Base-by-base conservation (phyloP, 1,140 invertebrate genomes). In the Bradysia coprophila region DNA sequence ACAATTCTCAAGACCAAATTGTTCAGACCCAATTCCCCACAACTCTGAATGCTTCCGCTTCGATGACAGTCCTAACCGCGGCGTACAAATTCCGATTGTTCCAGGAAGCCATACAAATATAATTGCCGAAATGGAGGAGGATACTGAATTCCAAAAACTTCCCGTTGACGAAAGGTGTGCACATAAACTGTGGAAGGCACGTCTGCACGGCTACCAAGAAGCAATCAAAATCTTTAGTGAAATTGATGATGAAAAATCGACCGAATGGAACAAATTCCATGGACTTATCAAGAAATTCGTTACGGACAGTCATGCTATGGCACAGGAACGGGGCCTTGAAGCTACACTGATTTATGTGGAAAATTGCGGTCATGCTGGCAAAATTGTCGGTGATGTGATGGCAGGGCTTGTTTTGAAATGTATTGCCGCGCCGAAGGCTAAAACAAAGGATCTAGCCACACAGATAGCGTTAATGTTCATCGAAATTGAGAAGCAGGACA, bases 271-370 rank as follows among this genome's bases (percentile, higher is more conserved):
- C 43, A 93, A 91, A 61, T 97, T 82, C 65, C 62, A 85, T 2
- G 80, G 83, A 4, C 64, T 95, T n/a, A 73, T 97, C 24, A 95
- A 95, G 56, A 96, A 96, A 62, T 90, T 97, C 73, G 89, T 96
- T 0, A 67, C 75, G 5, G 94, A 98, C 57, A 90, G 79, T 44
- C 96, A 97, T 81, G 91, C 81, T 28, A 75, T 85, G 21, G 91
- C 91, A 2, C 91, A 95, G 63, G 93, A 97, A 59, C 97, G 93
- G 69, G 94, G 87, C 21, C 60, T 98, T 45, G 90, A 95, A 58
- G 89, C 90, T 13, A 78, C 86, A 2, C 58, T 94, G 19, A 79
- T 81, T 15, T 97, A 80, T 67, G 74, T 94, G 0, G 85, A 94
- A 61, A 94, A 93, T 66, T 85, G 86, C 50, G 75, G 73, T 3